Base-by-base conservation (phyloP, 2,888 invertebrate species). In the Nemotelus pantherinus region DNA sequence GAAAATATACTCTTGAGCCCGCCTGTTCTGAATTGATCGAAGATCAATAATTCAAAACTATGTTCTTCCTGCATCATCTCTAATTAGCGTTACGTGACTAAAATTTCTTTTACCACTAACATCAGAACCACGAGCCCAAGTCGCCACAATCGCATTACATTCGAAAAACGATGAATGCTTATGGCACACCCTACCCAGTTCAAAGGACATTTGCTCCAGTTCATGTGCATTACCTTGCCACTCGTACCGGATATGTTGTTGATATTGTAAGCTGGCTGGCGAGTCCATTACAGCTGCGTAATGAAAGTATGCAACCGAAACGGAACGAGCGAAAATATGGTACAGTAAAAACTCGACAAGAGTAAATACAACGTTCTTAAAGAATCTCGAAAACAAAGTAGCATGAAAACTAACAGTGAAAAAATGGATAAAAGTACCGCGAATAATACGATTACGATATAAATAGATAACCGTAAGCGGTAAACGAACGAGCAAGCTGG, bases 241-340 rank as follows among this genome's bases (percentile, higher is more conserved):
- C 85, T 92, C 92, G 87, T 92, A 93, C 68, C 93, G 86, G 76
- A 92, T 90, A 84, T 93, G 93, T 85, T 93, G 93, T 80, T 93
- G 87, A 82, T 90, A 89, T 81, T 87, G 88, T 76, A 90, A 89
- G 83, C 90, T 91, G 76, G 90, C 89, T 77, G 89, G 86, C 81
- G 90, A 89, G 81, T 88, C 88, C 85, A 92, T 90, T 80, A 93
- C 88, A 47, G 93, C 93, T 84, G 93, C 92, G 84, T 92, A 92
- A 93, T 92, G 88, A 86, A 88, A 68, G 25, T 6, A 65, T 44
- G 45, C 43, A 50, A 58, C 67, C 57, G 77, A 82, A 41, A 63
- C n/a, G 9, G 2, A 58, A 58, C 4, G 9, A 63, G 77, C 77
- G 47, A 74, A 39, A 47, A 47, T 6, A 67, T 44, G 2, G n/a